A percentile compares a stretch with the other conserved stretches of the same genome.
phyloP scores from a whole-genome alignment of 2,113 vertebrate species.

The Oenanthe oenanthe region DNA sequence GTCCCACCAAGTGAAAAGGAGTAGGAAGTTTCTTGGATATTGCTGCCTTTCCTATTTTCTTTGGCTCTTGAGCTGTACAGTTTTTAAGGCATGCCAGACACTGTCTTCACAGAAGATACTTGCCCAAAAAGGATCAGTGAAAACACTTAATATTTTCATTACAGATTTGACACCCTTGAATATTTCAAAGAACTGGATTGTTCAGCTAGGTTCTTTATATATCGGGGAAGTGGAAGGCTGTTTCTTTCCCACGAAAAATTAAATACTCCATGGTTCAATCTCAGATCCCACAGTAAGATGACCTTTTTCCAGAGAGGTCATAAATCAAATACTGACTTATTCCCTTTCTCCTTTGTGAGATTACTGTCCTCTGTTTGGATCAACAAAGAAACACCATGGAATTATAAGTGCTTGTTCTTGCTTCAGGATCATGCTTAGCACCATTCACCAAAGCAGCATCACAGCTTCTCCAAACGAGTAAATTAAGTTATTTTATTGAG shows the following conservation, averaged over 20 bases:
- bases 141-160: slow-evolving; percentile 9
- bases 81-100: neutral
- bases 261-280: neutral
- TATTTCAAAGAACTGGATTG: neutral
- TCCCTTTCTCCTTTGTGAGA: neutral
- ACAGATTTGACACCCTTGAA: neutral
- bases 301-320: neutral
- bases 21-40: neutral
- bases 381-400: neutral
- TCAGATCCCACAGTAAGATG: neutral
- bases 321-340: neutral
- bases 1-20: neutral
- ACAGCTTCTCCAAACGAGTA: neutral
- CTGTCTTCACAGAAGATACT: neutral
- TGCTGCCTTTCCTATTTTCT: neutral
- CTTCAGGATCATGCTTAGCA: neutral
- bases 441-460: neutral
- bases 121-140: neutral
- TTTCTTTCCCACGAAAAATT: neutral
- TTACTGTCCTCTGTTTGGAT: neutral
- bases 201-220: neutral
- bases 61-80: neutral
- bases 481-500: neutral
- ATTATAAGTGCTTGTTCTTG: neutral
- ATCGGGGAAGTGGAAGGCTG: neutral